Evolutionary conservation across 2,888 invertebrate species (phyloP).

Genomic region (Caenorhabditis sp.): DNA sequence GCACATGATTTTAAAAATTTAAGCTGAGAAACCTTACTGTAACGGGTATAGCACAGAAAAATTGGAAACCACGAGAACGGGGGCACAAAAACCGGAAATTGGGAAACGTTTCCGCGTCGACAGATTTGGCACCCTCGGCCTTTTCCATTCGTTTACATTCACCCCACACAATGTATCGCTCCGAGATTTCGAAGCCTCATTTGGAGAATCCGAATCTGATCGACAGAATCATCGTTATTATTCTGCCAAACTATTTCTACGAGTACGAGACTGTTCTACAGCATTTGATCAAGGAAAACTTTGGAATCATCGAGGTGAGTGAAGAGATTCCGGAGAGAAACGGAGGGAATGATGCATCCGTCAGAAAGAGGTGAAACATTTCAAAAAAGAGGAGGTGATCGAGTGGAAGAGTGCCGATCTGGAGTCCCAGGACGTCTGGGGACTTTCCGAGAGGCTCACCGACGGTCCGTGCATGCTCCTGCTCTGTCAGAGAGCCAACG

Average conservation of each 20-base stretch:
- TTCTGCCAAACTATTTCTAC: slow-evolving; percentile 59
- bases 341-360: background rate
- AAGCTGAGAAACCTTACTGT: too few species aligned
- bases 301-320: slow-evolving; percentile 60
- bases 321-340: background rate
- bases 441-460: slow-evolving; percentile 33
- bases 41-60: too few species aligned
- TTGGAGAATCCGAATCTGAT: slow-evolving; percentile 50
- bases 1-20: too few species aligned
- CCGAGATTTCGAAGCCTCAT: slow-evolving; percentile 39
- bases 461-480: slow-evolving; percentile 54
- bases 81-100: slow-evolving; percentile 7
- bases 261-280: slow-evolving; percentile 53
- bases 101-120: slow-evolving; percentile 20
- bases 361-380: slow-evolving; percentile 52
- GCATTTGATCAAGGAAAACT: slow-evolving; percentile 45
- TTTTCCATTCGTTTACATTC: too few species aligned
- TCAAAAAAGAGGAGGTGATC: slow-evolving; percentile 53
- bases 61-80: background rate
- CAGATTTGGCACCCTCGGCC: too few species aligned
- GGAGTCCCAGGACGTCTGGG: slow-evolving; percentile 53
- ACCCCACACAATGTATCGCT: slow-evolving; percentile 54
- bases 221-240: slow-evolving; percentile 53
- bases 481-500: slow-evolving; percentile 53
- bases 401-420: slow-evolving; percentile 57